These are phyloP conservation scores for Trachymyrmex septentrionalis DNA, from an alignment of 1,140 invertebrate species.

Conservation along the genomic window DNA sequence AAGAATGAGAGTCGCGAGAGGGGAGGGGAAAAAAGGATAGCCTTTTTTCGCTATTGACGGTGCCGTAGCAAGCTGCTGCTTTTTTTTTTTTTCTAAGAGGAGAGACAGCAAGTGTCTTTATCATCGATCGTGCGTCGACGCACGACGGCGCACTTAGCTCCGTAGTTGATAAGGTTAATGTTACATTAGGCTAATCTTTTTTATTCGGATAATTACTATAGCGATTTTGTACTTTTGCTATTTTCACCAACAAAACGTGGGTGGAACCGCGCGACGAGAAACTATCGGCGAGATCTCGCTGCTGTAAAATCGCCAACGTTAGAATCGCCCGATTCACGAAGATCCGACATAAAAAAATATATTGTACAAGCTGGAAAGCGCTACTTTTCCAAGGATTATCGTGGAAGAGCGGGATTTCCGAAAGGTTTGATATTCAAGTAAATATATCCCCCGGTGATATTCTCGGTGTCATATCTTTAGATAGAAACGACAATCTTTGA, in stretches of 20 bases:
- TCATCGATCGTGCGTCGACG: slow-evolving; percentile 53
- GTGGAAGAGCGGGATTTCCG: too few relatives aligned
- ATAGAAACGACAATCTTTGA: background rate
- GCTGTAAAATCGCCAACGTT: slow-evolving; percentile 1
- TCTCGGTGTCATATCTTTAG: slow-evolving; percentile 8
- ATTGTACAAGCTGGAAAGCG: background rate
- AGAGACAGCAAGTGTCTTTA: slow-evolving; percentile 51
- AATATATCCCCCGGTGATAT: slow-evolving; percentile 18
- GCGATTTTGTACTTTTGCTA: slow-evolving; percentile 78
- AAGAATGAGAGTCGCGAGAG: slow-evolving; percentile 5
- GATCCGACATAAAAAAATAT: background rate
- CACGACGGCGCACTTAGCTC: slow-evolving; percentile 73
- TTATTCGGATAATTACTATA: slow-evolving; percentile 74
- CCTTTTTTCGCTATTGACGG: slow-evolving; percentile 41
- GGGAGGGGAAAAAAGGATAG: slow-evolving; percentile 14
- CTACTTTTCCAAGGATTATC: background rate
- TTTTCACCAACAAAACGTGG: slow-evolving; percentile 35
- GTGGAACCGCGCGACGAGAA: slow-evolving; percentile 53
- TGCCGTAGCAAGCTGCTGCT: slow-evolving; percentile 50
- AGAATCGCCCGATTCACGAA: background rate
- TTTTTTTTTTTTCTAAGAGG: slow-evolving; percentile 55
- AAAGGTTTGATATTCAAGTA: slow-evolving; percentile 9
- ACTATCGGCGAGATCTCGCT: slow-evolving; percentile 38
- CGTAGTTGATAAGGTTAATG: slow-evolving; percentile 75
- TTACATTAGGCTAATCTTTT: slow-evolving; percentile 74